Conservation (phyloP, 2,113 vertebrate genomes). For the Larimichthys crocea region DNA sequence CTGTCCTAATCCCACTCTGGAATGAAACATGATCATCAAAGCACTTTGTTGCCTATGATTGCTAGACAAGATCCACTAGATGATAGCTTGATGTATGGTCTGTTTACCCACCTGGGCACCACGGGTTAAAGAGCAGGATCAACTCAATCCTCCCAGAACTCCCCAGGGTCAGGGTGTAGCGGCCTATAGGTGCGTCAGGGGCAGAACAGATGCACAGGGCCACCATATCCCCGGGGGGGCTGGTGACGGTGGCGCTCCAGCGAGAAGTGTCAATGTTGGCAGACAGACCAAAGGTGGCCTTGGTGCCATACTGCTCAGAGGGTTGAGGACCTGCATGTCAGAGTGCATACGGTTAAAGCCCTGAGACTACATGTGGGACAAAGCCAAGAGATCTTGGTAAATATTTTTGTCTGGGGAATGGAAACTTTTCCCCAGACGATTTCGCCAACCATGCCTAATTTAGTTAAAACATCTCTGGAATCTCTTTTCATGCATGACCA, state of each 20-base stretch:
- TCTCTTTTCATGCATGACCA: constrained; percentile 2
- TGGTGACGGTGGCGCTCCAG: constrained; percentile 85
- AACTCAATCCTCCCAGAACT: constrained; percentile 81
- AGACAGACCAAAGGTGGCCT: constrained; percentile 82
- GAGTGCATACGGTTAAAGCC: constrained; percentile 8
- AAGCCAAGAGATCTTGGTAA: neutral
- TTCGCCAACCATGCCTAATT: constrained; percentile 23
- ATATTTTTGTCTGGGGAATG: constrained; percentile 24
- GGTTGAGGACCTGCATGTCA: constrained; percentile 86
- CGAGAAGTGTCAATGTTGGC: constrained; percentile 66
- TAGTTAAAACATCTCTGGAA: constrained; percentile 35
- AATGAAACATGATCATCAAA: constrained; percentile 42
- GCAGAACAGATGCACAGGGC: constrained; percentile 85
- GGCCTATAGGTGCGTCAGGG: constrained; percentile 85
- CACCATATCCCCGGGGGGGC: constrained; percentile 79
- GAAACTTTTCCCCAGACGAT: constrained; percentile 2
- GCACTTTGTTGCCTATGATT: neutral
- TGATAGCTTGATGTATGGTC: constrained; percentile 36
- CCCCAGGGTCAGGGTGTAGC: constrained; percentile 86
- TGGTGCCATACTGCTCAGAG: constrained; percentile 86
- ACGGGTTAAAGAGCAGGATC: constrained; percentile 92
- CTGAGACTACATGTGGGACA: neutral
- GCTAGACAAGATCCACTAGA: neutral
- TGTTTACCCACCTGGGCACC: constrained; percentile 90
- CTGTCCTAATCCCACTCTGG: neutral